phyloP scores from a whole-genome alignment of 53 echinoderm and acorn worm genomes.

The Crossaster papposus region DNA sequence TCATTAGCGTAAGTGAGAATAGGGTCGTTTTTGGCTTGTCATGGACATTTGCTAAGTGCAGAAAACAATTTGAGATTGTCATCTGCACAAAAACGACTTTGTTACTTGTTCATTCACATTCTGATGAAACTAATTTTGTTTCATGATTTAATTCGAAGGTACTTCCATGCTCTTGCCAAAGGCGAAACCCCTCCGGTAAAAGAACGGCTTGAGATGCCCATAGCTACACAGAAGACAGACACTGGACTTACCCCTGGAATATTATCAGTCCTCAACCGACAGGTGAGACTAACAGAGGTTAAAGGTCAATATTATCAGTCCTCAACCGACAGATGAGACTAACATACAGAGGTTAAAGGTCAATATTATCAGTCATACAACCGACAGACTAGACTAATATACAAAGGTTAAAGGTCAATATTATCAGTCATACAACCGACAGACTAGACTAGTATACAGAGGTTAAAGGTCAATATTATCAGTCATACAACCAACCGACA shows the following conservation, averaged over 20 bases:
- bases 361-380: too few species aligned
- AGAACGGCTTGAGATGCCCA: slow-evolving; percentile 94
- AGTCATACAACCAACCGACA: too few species aligned
- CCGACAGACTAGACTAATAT: too few species aligned
- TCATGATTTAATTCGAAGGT: slow-evolving; percentile 56
- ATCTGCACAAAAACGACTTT: too few species aligned
- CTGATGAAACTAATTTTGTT: background rate
- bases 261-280: slow-evolving; percentile 92
- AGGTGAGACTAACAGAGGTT: slow-evolving; percentile 65
- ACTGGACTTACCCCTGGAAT: slow-evolving; percentile 93
- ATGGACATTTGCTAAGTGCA: background rate
- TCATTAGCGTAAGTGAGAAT: slow-evolving; percentile 92
- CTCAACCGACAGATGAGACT: too few species aligned
- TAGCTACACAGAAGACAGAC: slow-evolving; percentile 98
- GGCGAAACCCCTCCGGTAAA: slow-evolving; percentile 98
- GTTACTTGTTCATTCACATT: too few species aligned
- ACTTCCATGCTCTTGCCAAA: slow-evolving; percentile 88
- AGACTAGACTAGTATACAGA: background rate
- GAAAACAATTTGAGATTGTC: background rate
- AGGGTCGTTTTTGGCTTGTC: too few species aligned
- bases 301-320: too few species aligned
- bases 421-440: too few species aligned
- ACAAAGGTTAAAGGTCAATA: background rate
- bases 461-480: background rate
- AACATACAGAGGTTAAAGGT: slow-evolving; percentile 1